Evolutionary conservation across 2,113 vertebrate species (phyloP).

Genomic region (Xenus cinereus): DNA sequence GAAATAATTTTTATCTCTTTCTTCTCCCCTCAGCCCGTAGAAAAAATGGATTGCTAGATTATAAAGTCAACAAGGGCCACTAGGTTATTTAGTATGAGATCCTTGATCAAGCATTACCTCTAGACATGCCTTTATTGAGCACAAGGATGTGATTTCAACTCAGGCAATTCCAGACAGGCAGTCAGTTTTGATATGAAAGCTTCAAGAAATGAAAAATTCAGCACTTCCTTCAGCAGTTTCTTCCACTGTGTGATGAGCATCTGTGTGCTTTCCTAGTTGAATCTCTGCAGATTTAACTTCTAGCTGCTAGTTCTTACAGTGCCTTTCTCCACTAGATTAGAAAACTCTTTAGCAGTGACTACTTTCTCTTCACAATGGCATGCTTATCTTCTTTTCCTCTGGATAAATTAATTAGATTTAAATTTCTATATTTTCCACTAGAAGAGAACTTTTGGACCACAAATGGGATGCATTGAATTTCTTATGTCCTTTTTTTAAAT

Average conservation of each 20-base stretch:
- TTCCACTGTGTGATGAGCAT: not conserved
- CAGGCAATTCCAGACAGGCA: not conserved
- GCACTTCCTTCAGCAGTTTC: not conserved
- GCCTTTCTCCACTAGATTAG: not conserved
- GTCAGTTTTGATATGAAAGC: constrained; percentile 19
- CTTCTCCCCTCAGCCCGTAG: not conserved
- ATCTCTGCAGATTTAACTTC: not conserved
- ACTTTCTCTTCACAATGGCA: not conserved
- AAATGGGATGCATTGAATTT: not conserved
- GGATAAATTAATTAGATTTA: not conserved
- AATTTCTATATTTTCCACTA: not conserved
- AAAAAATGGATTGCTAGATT: constrained; percentile 38
- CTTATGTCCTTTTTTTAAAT: not conserved
- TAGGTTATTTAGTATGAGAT: constrained; percentile 30
- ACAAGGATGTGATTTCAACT: constrained; percentile 15
- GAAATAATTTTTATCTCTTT: constrained; percentile 44
- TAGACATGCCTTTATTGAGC: constrained; percentile 16
- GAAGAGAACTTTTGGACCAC: not conserved
- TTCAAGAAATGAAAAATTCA: constrained; percentile 50
- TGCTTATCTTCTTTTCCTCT: not conserved
- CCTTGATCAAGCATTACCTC: constrained; percentile 9
- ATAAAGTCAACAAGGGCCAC: constrained; percentile 31
- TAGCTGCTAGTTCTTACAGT: not conserved
- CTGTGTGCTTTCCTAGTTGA: not conserved
- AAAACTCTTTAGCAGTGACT: not conserved